Evolutionary conservation across 2,797 vertebrate species (phyloP).

Genomic region (Eleutherodactylus coqui): DNA sequence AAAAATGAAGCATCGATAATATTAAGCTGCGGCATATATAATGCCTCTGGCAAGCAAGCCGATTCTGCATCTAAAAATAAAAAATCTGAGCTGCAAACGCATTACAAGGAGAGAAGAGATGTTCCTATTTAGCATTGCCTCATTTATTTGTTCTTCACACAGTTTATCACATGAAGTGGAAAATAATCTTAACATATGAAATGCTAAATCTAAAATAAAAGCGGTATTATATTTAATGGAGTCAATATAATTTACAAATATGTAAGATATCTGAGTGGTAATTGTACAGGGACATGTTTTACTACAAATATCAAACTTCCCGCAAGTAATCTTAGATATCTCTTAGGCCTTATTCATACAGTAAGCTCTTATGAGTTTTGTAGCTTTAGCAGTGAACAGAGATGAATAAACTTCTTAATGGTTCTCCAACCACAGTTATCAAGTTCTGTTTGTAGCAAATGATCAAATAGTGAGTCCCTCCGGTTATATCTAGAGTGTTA

Average conservation of each 20-base stretch:
- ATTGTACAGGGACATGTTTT: neutral
- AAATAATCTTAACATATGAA: neutral
- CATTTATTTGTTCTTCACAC: conserved; percentile 6
- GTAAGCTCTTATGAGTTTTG: too few species aligned
- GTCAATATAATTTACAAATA: neutral
- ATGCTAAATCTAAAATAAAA: neutral
- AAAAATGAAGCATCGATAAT: conserved; percentile 48
- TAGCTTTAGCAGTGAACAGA: too few species aligned
- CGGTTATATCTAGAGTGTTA: too few species aligned
- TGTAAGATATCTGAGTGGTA: too few species aligned
- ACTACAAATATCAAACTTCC: neutral
- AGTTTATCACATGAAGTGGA: conserved; percentile 1
- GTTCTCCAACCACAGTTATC: too few species aligned
- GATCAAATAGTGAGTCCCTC: too few species aligned
- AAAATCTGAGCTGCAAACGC: conserved; percentile 3
- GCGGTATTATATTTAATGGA: neutral
- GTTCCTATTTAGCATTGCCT: neutral
- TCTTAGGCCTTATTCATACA: too few species aligned
- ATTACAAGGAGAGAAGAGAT: neutral
- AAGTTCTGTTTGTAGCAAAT: too few species aligned
- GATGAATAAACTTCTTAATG: too few species aligned
- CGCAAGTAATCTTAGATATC: neutral
- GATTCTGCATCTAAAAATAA: conserved; percentile 20
- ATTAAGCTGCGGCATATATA: conserved; percentile 20
- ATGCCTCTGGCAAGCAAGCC: conserved; percentile 24